A percentile compares a stretch with the other conserved stretches of the same genome.
These are phyloP conservation scores for Glyphotaelius pellucidus DNA, from an alignment of 2,888 invertebrate genomes.

Conservation along the genomic window DNA sequence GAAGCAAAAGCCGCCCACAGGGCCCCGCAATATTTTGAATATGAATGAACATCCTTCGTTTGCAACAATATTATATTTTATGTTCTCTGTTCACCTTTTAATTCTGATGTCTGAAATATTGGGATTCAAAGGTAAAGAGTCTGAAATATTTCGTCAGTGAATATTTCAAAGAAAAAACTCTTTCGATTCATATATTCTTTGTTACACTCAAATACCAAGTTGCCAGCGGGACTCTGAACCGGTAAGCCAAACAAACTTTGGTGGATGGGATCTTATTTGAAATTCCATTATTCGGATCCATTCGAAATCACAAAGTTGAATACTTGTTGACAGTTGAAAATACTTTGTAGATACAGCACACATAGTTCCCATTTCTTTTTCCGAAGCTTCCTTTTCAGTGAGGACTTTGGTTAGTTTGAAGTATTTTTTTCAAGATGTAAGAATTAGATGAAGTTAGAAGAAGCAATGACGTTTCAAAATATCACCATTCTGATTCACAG, in stretches of 20 bases:
- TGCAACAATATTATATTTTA: neutral
- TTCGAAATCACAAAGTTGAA: neutral
- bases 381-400: neutral
- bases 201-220: neutral
- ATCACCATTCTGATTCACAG: neutral
- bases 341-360: neutral
- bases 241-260: neutral
- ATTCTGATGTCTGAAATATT: neutral
- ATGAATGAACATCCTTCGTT: neutral
- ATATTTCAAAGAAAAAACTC: neutral
- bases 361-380: neutral
- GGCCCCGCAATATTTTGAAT: too few species aligned
- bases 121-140: too few species aligned
- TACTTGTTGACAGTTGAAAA: neutral
- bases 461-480: neutral
- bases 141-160: neutral
- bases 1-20: too few species aligned
- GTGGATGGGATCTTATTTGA: conserved; percentile 2
- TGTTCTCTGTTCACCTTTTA: neutral
- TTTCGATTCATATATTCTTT: neutral
- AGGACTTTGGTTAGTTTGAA: neutral
- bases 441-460: neutral
- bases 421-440: neutral
- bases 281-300: conserved; percentile 2
- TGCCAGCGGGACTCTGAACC: neutral